Evolutionary conservation across 2,797 vertebrate genomes (phyloP).

Genomic region (Ctenosaura bakeri): DNA sequence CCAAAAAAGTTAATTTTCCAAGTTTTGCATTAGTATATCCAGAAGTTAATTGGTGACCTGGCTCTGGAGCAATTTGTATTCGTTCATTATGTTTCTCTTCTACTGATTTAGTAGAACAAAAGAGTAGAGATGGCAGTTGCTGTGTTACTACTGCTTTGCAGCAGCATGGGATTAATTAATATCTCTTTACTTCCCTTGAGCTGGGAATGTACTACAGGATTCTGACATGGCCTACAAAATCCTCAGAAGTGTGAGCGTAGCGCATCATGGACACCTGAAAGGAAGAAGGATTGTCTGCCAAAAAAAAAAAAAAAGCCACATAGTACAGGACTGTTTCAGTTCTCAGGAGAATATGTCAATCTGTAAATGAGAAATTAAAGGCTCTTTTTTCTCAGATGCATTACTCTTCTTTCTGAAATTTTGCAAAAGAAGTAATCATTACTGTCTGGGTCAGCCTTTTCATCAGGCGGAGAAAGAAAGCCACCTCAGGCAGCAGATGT

Average conservation of each 20-base stretch:
- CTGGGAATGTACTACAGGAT: conserved; percentile 22
- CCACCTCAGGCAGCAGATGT: no score
- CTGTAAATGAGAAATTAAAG: conserved; percentile 11
- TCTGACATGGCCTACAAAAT: conserved; percentile 3
- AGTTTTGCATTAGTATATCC: not conserved
- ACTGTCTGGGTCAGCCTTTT: not conserved
- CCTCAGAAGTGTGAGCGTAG: not conserved
- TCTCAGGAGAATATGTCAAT: not conserved
- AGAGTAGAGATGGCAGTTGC: not conserved
- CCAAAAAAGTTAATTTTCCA: no score
- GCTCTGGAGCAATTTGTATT: not conserved
- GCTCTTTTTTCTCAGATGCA: no score
- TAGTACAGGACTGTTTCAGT: not conserved
- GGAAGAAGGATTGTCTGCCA: not conserved
- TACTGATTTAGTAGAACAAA: conserved; percentile 8
- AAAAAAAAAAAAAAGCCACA: not conserved
- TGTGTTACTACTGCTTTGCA: not conserved
- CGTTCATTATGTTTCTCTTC: not conserved
- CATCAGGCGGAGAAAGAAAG: not conserved
- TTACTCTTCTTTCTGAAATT: not conserved
- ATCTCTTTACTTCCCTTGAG: conserved; percentile 18
- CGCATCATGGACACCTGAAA: not conserved
- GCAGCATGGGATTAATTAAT: conserved; percentile 32
- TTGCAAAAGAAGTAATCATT: not conserved
- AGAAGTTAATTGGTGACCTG: not conserved